Evolutionary conservation across 2,113 vertebrate species (phyloP), one percentile per base, ranked within the genome.

Genomic region (Larimichthys crocea): DNA sequence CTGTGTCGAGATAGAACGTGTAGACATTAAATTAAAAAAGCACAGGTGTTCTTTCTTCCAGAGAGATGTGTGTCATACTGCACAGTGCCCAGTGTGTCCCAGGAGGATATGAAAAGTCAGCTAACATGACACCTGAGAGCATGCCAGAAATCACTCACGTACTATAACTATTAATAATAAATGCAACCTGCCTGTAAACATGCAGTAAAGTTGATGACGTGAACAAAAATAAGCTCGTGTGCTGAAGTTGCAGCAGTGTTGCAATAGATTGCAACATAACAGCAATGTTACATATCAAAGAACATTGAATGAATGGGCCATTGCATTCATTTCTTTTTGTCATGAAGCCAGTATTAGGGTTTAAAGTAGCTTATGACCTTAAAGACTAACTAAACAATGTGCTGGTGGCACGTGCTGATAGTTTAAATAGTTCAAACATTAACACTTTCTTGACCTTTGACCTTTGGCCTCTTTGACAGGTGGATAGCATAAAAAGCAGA

Each of bases 391-490:
- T 60, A 19, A 42, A 19, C 16, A 44, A 0, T 22, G n/a, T 19
- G 44, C 63, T 52, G 10, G 7, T 20, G 29, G 59, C 29, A 19
- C 68, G 31, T 67, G 48, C 52, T 29, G 55, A 15, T 44, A 52
- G 31, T 74, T 79, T 60, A 74, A 74, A 29, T 66, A 31, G 8
- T 60, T 79, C 7, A 76, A 67, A 48, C 46, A 67, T 85, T 57
- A 79, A 86, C 57, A 61, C 49, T 74, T 77, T 46, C 40, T 53
- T 74, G 67, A 90, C 71, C 59, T 86, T 75, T 85, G 78, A 62
- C 66, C 66, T 83, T 56, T 89, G 76, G 10, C 73, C 55, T 83
- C 76, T 76, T 63, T 83, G 82, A 91, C 93, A 96, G 95, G 90
- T 88, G 89, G 92, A 91, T 64, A 85, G 83, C 55, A 17, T 76